These are phyloP conservation scores for Latheticus oryzae DNA, from an alignment of 2,888 invertebrate genomes.

Conservation along the genomic window DNA sequence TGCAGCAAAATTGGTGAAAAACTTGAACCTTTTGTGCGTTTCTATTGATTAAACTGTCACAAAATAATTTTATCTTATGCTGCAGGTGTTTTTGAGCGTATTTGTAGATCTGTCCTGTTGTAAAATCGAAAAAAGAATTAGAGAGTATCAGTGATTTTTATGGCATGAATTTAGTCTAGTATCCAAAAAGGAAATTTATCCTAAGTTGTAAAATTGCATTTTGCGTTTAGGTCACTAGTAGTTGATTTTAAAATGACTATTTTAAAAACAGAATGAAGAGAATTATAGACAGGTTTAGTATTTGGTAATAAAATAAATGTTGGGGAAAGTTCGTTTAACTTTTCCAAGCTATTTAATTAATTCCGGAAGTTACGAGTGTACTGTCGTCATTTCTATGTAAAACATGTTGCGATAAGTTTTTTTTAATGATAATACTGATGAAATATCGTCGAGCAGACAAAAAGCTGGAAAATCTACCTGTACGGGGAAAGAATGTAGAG, in stretches of 20 bases:
- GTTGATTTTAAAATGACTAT: no score
- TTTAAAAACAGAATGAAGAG: no score
- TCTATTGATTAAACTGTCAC: no score
- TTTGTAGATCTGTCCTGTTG: no score
- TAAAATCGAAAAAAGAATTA: constrained; percentile 4
- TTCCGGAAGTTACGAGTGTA: constrained; percentile 14
- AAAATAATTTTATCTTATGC: no score
- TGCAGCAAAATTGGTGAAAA: no score
- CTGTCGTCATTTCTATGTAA: constrained; percentile 12
- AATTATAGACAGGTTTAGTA: constrained; percentile 27
- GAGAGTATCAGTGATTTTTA: constrained; percentile 9
- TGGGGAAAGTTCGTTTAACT: constrained; percentile 30
- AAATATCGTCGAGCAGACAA: no score
- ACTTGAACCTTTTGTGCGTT: no score
- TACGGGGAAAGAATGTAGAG: constrained; percentile 49
- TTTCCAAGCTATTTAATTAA: constrained; percentile 32
- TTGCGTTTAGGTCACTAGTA: no score
- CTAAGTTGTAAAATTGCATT: constrained; percentile 24
- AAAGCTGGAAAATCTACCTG: constrained; percentile 45
- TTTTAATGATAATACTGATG: no score
- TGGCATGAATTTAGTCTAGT: constrained; percentile 15
- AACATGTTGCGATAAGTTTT: no score
- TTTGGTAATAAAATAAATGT: constrained; percentile 32
- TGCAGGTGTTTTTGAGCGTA: no score
- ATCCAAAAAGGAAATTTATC: constrained; percentile 23